phyloP scores from a whole-genome alignment of 2,113 vertebrate species.

The Phrynosoma platyrhinos region DNA sequence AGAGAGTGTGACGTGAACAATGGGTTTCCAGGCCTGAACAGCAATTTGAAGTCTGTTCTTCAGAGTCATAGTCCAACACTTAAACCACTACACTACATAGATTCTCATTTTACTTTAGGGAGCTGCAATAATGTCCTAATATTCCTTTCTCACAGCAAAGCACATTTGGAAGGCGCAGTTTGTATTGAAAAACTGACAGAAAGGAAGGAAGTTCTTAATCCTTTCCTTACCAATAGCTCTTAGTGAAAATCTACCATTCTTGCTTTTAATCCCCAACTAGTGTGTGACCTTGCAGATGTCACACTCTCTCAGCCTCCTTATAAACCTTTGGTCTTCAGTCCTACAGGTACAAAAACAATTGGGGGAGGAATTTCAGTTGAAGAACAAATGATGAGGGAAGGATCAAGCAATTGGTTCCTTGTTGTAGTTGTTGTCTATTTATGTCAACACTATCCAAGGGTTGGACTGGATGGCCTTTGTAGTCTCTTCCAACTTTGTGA shows the following conservation, averaged over 20 bases:
- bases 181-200: no score
- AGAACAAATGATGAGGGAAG: neutral
- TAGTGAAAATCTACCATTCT: neutral
- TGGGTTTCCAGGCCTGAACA: no score
- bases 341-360: neutral
- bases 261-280: neutral
- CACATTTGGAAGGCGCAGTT: neutral
- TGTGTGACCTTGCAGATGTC: no score
- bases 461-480: no score
- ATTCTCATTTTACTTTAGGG: neutral
- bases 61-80: no score
- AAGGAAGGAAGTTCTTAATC: neutral
- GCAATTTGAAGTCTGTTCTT: no score
- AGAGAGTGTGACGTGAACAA: no score
- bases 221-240: neutral
- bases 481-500: no score
- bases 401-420: neutral
- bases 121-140: neutral
- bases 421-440: no score
- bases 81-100: no score
- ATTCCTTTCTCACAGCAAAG: neutral
- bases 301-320: no score
- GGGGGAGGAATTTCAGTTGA: neutral
- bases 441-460: no score
- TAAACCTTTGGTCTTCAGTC: neutral